Conservation (phyloP, 2,888 invertebrate species). For the Calameuta idolon region DNA sequence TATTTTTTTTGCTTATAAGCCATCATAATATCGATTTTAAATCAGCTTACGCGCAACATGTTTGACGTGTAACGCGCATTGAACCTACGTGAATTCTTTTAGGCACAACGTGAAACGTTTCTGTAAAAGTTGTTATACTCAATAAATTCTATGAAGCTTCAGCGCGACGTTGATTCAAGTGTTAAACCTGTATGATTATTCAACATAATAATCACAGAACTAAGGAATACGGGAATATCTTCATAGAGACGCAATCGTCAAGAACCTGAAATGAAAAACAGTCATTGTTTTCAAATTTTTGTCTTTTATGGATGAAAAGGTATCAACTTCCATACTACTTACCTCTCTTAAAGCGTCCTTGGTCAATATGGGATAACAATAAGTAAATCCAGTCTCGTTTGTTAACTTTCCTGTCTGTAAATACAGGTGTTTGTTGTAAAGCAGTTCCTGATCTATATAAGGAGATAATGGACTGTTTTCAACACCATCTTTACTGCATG, state of each 20-base stretch:
- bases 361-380: constrained; percentile 74
- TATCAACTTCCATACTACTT: constrained; percentile 25
- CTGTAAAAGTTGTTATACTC: constrained; percentile 12
- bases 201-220: constrained; percentile 68
- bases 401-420: constrained; percentile 77
- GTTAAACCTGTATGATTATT: constrained; percentile 14
- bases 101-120: constrained; percentile 62
- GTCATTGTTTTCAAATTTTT: constrained; percentile 3
- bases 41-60: background rate
- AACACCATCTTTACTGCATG: constrained; percentile 81
- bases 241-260: constrained; percentile 84
- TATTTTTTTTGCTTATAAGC: background rate
- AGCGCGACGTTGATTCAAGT: constrained; percentile 21
- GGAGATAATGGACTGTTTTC: constrained; percentile 90
- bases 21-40: background rate
- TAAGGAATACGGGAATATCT: constrained; percentile 83
- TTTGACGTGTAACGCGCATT: background rate
- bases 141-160: constrained; percentile 19
- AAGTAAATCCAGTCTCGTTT: constrained; percentile 71
- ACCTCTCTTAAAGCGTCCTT: constrained; percentile 75
- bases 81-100: constrained; percentile 23
- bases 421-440: constrained; percentile 84
- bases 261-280: constrained; percentile 72
- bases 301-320: background rate
- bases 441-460: constrained; percentile 84